Percentiles rank a stretch among this genome's conserved stretches.
Evolutionary conservation across 2,797 vertebrate genomes (phyloP).

Genomic region (Pipistrellus nathusii): DNA sequence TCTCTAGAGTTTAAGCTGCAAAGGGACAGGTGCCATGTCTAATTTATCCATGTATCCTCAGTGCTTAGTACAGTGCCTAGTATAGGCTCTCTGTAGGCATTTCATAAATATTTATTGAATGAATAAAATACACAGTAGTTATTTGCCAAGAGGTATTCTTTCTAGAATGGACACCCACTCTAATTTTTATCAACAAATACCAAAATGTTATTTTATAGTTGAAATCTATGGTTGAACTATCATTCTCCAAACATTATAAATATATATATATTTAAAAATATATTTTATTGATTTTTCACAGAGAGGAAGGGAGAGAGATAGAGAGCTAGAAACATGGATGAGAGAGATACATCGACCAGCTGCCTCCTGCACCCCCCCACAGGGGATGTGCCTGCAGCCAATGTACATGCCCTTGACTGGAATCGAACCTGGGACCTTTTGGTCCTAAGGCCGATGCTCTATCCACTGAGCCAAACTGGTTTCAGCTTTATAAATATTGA

Average conservation of each 20-base stretch:
- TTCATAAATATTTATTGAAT: neutral
- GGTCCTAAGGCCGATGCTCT: no score
- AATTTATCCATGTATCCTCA: neutral
- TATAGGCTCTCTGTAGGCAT: neutral
- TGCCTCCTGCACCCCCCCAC: no score
- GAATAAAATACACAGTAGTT: neutral
- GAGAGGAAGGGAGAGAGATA: no score
- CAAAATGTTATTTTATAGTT: neutral
- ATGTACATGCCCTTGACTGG: no score
- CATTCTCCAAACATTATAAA: neutral
- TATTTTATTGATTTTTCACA: no score
- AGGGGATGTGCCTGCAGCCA: no score
- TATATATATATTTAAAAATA: neutral
- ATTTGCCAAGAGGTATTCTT: constrained; percentile 2
- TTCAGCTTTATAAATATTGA: neutral
- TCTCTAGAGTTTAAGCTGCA: neutral
- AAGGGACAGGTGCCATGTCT: neutral
- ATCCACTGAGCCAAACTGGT: no score
- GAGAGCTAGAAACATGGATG: no score
- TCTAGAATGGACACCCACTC: constrained; percentile 16
- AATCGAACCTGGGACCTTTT: no score
- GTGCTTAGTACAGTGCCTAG: neutral
- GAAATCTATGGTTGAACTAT: neutral
- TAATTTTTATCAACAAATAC: constrained; percentile 10
- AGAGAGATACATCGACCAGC: no score